Base-by-base conservation (phyloP, 1,140 invertebrate species). In the Polypedilum vanderplanki region DNA sequence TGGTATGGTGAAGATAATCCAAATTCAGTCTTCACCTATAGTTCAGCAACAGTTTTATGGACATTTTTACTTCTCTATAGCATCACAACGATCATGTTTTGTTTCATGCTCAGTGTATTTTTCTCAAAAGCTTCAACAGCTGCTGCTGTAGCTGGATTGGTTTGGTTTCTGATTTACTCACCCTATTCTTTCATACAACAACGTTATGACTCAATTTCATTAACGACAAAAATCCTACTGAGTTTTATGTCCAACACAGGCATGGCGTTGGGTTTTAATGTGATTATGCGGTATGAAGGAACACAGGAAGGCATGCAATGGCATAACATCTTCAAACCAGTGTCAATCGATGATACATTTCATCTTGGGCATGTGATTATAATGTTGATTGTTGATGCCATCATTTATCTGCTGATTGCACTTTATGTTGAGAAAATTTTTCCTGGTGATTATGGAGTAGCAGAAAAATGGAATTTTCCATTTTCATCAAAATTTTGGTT, bases 381-480 rank as follows among this genome's bases (percentile, higher is more conserved):
- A 0, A 88, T 91, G 85, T 77, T 93, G 57, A 78, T 88, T 7
- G 75, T 90, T 1, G 89, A 91, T 78, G 81, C 85, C 1, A 76
- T 89, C 15, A 75, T 91, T 2, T 91, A 90, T 78, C 81, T 89
- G 70, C 74, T 89, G 9, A 81, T 91, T 1, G 87, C 90, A 0
- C 84, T 90, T 77, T 92, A 92, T 77, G 83, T 91, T 7, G 89
- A 90, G 79, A 87, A 87, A 77, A 85, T 92, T n/a, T 85, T 87
- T 75, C 90, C 90, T 8, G 89, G 89, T 0, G 81, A 87, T 73
- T 89, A 85, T 77, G 90, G 90, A 0, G 86, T 91, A 1, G 85
- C 88, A 0, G 81, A 87, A 77, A 87, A 87, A 0, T 91, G 90
- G 89, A 89, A 91, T 78, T 92, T 89, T 77, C 88, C 87, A 0